Evolutionary conservation across 2,797 vertebrate genomes (phyloP), one percentile per base, ranked within the genome.

Genomic region (Arrhamphus sclerolepis): DNA sequence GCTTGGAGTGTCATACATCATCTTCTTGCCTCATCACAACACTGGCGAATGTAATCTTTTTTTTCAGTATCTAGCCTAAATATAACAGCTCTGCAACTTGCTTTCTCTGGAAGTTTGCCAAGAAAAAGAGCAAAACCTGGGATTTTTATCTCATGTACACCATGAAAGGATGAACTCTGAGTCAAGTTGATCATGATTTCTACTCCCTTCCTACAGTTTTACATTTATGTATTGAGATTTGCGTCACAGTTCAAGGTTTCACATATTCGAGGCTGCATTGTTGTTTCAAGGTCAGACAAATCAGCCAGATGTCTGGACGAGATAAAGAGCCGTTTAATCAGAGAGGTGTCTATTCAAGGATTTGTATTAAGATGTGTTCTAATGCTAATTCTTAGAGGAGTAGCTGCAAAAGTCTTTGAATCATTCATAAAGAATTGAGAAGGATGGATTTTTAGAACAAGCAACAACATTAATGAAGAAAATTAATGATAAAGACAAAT

Each of bases 1-100:
- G 61, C 64, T 70, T 19, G 0, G 29, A 4, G 46, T 61, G 64
- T 80, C 60, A 57, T 70, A 72, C 69, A 87, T 85, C 70, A 70
- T 44, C 55, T 62, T 38, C 52, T 44, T 34, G 29, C 7, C 55
- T 39, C 6, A n/a, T 49, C 46, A 29, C 28, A 48, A 24, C 66
- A 52, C 59, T 70, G 40, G 26, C 62, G 18, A 24, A 3, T 39
- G n/a, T 65, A 46, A 72, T 72, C 68, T 77, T 52, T 66, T 62
- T 60, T 49, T 26, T 26, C 6, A 26, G 54, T 28, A 50, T 80
- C 76, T 72, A 66, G 42, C 49, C 31, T 22, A 20, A 29, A 64
- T 34, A 42, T 56, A 70, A 19, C n/a, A 17, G 55, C 58, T 49
- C 40, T 5, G 24, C 47, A 58, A 42, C 11, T 13, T 58, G 42